These are phyloP conservation scores for Eucidaris tribuloides DNA, from an alignment of 35 echinoderm and acorn worm species.

Conservation along the genomic window DNA sequence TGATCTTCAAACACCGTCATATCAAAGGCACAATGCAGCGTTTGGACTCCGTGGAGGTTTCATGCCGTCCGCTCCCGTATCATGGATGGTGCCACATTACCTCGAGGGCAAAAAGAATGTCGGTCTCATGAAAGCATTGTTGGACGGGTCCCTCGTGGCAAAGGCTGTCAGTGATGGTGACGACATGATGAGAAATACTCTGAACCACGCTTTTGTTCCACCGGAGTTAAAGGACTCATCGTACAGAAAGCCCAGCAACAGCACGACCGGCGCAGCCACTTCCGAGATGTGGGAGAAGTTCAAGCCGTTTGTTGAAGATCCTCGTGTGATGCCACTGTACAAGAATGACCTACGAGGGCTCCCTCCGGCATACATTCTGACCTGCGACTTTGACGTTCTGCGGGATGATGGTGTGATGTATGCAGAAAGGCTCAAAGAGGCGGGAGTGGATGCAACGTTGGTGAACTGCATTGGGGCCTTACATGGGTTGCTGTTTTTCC, in stretches of 20 bases:
- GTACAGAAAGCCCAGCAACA: background rate
- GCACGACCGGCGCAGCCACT: background rate
- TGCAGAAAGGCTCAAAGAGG: slow-evolving; percentile 26
- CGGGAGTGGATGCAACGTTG: slow-evolving; percentile 27
- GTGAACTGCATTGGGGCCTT: slow-evolving; percentile 35
- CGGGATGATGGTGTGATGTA: slow-evolving; percentile 55
- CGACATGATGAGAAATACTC: background rate
- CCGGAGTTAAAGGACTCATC: background rate
- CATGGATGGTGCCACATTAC: slow-evolving; percentile 5
- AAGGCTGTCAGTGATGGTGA: background rate
- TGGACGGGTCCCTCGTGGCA: background rate
- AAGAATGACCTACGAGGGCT: slow-evolving; percentile 31
- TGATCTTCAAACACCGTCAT: slow-evolving; percentile 59
- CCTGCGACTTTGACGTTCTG: slow-evolving; percentile 58
- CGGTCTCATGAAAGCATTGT: background rate
- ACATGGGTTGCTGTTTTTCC: slow-evolving; percentile 33
- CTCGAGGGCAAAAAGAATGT: background rate
- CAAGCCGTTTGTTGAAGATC: slow-evolving; percentile 15
- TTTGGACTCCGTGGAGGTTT: slow-evolving; percentile 26
- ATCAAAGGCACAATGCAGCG: slow-evolving; percentile 51
- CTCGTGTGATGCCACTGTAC: slow-evolving; percentile 29
- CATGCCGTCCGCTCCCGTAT: slow-evolving; percentile 11
- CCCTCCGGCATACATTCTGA: slow-evolving; percentile 48
- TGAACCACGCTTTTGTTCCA: background rate
- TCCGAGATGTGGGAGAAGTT: slow-evolving; percentile 31